Evolutionary conservation across 2,113 vertebrate species (phyloP), one percentile per base, ranked within the genome.

Genomic region (Ahaetulla prasina): DNA sequence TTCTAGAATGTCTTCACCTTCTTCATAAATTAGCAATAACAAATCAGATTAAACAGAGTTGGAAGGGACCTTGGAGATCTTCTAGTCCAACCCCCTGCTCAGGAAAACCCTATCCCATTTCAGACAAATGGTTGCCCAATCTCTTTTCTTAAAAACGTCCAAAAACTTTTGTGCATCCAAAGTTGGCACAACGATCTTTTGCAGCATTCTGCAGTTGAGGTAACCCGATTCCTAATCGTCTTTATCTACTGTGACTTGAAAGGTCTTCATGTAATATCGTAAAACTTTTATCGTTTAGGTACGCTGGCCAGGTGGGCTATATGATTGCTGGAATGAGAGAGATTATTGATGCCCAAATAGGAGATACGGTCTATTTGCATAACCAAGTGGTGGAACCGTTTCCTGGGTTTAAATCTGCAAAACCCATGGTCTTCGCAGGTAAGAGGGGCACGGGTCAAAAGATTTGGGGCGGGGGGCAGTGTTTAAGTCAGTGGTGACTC

Each of bases 351-450:
- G 99, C 99, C 60, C 99, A 99, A 98, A 98, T 99, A 96, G 99
- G 99, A 95, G 99, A 99, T 96, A 99, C 99, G 0, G 96, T 99
- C 20, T 98, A 98, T 97, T 98, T 97, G 94, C 98, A 98, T 92
- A 98, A 98, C 9, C 98, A 98, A 92, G 98, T 98, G 9, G 99
- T 99, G 95, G 98, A 99, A 63, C 96, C 98, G 92, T 98, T 99
- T 91, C 98, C 98, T 50, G 99, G 99, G 60, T 99, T 99, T 95
- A 99, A 99, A 96, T 98, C 98, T 74, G 99, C 97, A 94, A 99
- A 99, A 96, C 97, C 99, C 96, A 99, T 99, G 99, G 99, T 99
- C 93, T 99, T 99, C 97, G 99, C 99, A 97, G 99, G 99, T 99
- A 97, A 98, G 97, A 92, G 95, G 91, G 84, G 2, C n/a, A 27